Base-by-base conservation (phyloP, 2,888 invertebrate species). In the Pseudococcus longispinus region DNA sequence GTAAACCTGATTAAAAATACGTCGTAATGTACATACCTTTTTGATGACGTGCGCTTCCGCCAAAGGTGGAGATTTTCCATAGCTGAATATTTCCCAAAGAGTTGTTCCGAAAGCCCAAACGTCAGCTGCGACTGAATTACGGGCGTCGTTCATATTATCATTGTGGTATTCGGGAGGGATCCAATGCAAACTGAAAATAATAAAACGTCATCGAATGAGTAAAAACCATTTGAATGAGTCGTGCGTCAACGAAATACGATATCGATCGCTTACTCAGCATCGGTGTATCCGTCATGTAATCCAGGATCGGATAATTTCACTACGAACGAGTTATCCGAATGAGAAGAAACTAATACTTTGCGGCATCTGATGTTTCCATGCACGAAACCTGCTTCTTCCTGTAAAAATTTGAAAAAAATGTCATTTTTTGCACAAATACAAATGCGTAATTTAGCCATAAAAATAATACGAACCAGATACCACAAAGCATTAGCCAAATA, bases 51-150 rank as follows among this genome's bases (percentile, higher is more conserved):
- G 89, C 55, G 90, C 87, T 80, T 91, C 90, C 86, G 90, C 51
- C 23, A 87, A 85, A 11, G 88, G 88, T 18, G 88, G 87, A 15
- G 82, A 89, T 20, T 90, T 92, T 0, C 97, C 97, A 89, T 93
- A 94, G 0, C 95, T 94, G 91, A 97, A 98, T 89, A 98, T 95
- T 91, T 98, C 96, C 96, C 97, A 98, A 23, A 97, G 90, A 0
- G 97, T 97, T 4, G 97, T 98, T 0, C 96, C 96, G 90, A 96
- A 95, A 6, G 98, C 96, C 96, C 97, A 98, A 29, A 97, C 94
- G 90, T 98, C 98, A 15, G 96, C 95, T 85, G 94, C 92, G 0
- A 93, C 92, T 26, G 94, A 95, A 13, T 92, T 91, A 90, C 93
- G 93, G 18, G 95, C 95, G 89, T 92, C 91, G 89, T 93, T 93